A percentile compares a stretch with the other conserved stretches of the same genome.
Evolutionary conservation across 64 coral and sea anemone species (phyloP).

Genomic region (Montipora efflorescens): DNA sequence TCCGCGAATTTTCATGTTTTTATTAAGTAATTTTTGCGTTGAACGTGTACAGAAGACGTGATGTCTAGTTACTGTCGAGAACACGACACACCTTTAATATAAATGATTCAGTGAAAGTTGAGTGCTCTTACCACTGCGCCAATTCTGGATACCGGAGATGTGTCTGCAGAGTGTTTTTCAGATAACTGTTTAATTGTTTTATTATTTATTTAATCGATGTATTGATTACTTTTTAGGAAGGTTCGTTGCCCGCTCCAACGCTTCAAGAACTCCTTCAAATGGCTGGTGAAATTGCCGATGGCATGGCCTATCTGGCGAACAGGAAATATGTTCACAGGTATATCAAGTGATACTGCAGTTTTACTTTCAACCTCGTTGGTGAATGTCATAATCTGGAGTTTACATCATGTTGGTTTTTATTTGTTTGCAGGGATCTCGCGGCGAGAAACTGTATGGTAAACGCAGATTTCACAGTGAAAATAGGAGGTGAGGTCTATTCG

Average conservation of each 20-base stretch:
- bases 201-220: neutral
- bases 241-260: constrained; percentile 84
- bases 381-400: neutral
- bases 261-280: constrained; percentile 89
- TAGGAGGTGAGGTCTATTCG: constrained; percentile 78
- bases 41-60: no score
- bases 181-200: neutral
- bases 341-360: neutral
- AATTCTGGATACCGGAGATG: no score
- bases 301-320: constrained; percentile 94
- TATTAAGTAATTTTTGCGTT: no score
- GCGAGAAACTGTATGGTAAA: constrained; percentile 99
- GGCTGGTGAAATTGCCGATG: constrained; percentile 96
- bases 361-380: neutral
- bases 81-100: no score
- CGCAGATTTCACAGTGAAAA: constrained; percentile 88
- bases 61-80: no score
- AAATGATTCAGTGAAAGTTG: no score
- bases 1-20: no score
- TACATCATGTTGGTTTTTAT: neutral
- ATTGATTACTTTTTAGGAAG: constrained; percentile 56
- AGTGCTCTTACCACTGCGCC: no score
- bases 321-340: constrained; percentile 99
- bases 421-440: constrained; percentile 86
- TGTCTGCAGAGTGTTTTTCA: no score